Percentiles rank a stretch among this genome's conserved stretches.
Conservation (phyloP, 37 sponge, comb jelly and placozoan species). For the Theonella swinhoei region DNA sequence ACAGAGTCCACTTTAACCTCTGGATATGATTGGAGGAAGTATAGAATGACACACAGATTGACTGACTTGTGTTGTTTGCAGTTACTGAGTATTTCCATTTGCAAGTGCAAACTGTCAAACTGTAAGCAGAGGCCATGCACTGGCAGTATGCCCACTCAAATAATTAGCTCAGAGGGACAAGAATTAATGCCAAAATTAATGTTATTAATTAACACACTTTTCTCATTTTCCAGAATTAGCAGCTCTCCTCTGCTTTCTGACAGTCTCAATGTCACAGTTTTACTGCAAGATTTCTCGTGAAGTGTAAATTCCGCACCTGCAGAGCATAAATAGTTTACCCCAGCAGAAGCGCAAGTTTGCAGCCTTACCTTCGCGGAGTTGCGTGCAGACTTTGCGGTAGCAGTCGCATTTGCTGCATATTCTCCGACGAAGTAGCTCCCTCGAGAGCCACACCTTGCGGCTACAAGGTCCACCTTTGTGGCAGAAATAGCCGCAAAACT, state of each 20-base stretch:
- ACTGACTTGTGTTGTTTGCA: background rate
- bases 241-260: too few relatives aligned
- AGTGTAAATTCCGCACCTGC: too few relatives aligned
- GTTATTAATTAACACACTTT: too few relatives aligned
- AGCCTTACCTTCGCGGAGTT: slow-evolving; percentile 11
- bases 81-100: background rate
- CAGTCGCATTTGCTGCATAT: slow-evolving; percentile 27
- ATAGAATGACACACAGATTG: background rate
- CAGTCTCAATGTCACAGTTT: too few relatives aligned
- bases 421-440: slow-evolving; percentile 13
- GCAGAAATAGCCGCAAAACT: slow-evolving; percentile 40
- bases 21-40: background rate
- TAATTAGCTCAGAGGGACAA: too few relatives aligned
- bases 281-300: too few relatives aligned
- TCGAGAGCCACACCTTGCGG: background rate
- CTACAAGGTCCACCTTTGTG: slow-evolving; percentile 6
- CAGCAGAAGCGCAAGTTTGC: background rate
- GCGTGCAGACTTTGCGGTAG: slow-evolving; percentile 2
- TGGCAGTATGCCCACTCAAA: too few relatives aligned
- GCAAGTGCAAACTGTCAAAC: too few relatives aligned
- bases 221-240: too few relatives aligned
- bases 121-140: too few relatives aligned
- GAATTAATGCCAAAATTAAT: too few relatives aligned
- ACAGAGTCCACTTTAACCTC: slow-evolving; percentile 26
- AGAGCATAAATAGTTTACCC: too few relatives aligned